A percentile compares a stretch with the other conserved stretches of the same genome.
These are phyloP conservation scores for Brachionus paranguensis DNA, from an alignment of 1,140 invertebrate species.

Conservation along the genomic window DNA sequence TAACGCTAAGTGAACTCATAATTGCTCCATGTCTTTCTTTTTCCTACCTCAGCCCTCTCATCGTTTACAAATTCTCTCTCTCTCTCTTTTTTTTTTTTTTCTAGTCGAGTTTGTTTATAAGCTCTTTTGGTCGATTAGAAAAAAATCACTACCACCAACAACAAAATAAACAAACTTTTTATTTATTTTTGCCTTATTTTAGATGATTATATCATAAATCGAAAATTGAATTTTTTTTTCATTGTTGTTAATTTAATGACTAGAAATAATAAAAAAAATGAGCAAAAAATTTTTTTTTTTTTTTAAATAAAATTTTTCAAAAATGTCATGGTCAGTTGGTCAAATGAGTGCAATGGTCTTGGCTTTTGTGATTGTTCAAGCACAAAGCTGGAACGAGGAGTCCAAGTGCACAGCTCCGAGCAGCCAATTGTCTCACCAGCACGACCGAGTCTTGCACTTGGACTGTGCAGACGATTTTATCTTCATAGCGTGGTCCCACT, in stretches of 20 bases:
- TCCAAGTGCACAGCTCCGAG: not conserved
- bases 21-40: not conserved
- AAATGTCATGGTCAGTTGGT: not conserved
- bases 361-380: not conserved
- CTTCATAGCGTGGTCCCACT: not conserved
- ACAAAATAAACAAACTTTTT: not conserved
- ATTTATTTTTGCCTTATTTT: not conserved
- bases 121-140: not conserved
- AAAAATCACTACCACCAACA: not conserved
- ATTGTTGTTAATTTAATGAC: not conserved
- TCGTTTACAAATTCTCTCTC: no score
- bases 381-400: not conserved
- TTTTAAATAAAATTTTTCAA: not conserved
- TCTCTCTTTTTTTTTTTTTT: no score
- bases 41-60: not conserved
- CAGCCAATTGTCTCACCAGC: not conserved
- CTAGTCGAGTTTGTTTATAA: not conserved
- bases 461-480: not conserved
- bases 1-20: not conserved
- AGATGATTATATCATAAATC: not conserved
- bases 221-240: not conserved
- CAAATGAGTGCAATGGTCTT: not conserved
- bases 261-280: not conserved
- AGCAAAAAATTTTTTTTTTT: not conserved
- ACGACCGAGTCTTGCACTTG: not conserved